Evolutionary conservation across 1,140 invertebrate species (phyloP), one percentile per base, ranked within the genome.

Genomic region (Drosophila paulistorum): DNA sequence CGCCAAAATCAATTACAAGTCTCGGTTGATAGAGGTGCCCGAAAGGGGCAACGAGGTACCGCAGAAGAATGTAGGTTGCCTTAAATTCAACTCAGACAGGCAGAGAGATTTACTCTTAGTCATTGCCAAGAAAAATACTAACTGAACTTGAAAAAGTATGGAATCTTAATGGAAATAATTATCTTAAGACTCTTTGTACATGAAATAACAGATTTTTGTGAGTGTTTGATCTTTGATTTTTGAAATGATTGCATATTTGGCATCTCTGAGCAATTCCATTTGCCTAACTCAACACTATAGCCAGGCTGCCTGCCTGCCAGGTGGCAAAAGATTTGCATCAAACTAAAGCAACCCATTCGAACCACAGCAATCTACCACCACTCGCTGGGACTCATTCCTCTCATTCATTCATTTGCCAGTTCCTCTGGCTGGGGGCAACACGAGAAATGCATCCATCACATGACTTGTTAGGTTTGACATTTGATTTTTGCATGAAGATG

Each of bases 1-100:
- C 75, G 79, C 75, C 75, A 74, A 79, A 82, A 82, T 82, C 80
- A 82, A 82, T 82, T 82, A 82, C 79, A 51, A 71, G 54, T 57
- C 61, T 65, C 41, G 42, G 68, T 62, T 71, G 65, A 79, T 61
- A 71, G 45, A 67, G 68, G 57, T 48, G 14, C 20, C 45, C 20
- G 23, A 17, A 37, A 11, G 35, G 17, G n/a, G 7, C 14, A 33
- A n/a, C 1, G 30, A 30, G 30, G 5, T 30, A 30, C 6, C 30
- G 2, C 1, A 30, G 30, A 45, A 39, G 37, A 14, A 17, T 35
- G 68, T 35, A 45, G 9, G 61, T 14, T 14, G 42, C n/a, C 42
- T 6, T 14, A 17, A 45, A 20, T 7, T 48, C 35, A 11, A 30
- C 30, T 30, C 5, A 30, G 30, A 30, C 6, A 30, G 30, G 6